phyloP scores from a whole-genome alignment of 2,888 invertebrate genomes.

The Herminia tarsipennalis region DNA sequence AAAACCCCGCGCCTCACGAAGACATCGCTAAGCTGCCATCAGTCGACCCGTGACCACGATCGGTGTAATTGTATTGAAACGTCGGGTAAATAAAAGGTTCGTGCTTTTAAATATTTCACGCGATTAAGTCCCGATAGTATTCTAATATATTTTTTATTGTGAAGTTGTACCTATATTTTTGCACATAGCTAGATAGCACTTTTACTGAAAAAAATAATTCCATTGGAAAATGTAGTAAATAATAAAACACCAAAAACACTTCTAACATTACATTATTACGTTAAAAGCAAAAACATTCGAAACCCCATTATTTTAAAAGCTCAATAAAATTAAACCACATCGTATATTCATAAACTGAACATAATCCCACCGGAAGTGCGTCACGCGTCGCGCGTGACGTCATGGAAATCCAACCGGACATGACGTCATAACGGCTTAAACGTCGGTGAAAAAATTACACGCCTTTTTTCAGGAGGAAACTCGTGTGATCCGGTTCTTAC shows the following conservation, averaged over 20 bases:
- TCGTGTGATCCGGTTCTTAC: constrained; percentile 69
- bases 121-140: no score
- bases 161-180: no score
- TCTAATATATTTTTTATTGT: no score
- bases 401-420: constrained; percentile 71
- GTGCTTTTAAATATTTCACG: no score
- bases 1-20: no score
- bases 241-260: neutral
- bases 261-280: neutral
- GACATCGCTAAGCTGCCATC: no score
- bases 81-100: no score
- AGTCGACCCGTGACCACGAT: no score
- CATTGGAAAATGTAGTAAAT: neutral
- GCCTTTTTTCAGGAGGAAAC: constrained; percentile 76
- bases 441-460: constrained; percentile 75
- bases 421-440: constrained; percentile 73
- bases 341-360: constrained; percentile 19
- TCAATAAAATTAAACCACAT: constrained; percentile 20
- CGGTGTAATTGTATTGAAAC: no score
- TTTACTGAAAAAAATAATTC: neutral
- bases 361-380: constrained; percentile 44
- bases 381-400: constrained; percentile 62
- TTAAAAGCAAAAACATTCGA: constrained; percentile 1
- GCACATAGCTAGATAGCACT: no score
- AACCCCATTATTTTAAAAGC: constrained; percentile 15